These are phyloP conservation scores for Sesia apiformis DNA, from an alignment of 2,888 invertebrate genomes.

Conservation along the genomic window DNA sequence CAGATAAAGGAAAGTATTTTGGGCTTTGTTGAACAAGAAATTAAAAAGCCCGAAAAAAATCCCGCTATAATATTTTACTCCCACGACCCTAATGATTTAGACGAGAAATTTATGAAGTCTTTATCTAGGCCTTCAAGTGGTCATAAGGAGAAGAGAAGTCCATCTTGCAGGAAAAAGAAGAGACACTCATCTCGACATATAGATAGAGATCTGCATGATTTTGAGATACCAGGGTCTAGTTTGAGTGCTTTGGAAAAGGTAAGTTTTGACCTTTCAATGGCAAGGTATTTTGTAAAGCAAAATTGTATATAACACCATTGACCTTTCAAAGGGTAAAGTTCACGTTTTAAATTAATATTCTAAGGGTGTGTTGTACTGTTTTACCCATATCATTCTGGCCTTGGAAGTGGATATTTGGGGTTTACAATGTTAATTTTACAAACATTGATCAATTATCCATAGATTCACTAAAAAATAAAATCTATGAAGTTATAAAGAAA, in stretches of 20 bases:
- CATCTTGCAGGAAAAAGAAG: constrained; percentile 64
- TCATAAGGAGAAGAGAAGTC: constrained; percentile 65
- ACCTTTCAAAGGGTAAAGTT: too few relatives aligned
- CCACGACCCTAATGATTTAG: constrained; percentile 62
- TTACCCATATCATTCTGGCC: too few relatives aligned
- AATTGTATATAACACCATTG: too few relatives aligned
- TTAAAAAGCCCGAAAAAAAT: constrained; percentile 59
- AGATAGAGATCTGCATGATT: constrained; percentile 62
- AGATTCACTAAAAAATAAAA: too few relatives aligned
- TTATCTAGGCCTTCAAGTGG: constrained; percentile 63
- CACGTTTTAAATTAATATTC: too few relatives aligned
- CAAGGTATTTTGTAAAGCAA: too few relatives aligned
- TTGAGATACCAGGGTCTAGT: constrained; percentile 68
- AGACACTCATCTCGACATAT: constrained; percentile 59
- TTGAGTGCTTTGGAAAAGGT: constrained; percentile 68
- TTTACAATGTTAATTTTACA: too few relatives aligned
- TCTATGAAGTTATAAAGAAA: too few relatives aligned
- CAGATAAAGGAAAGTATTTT: constrained; percentile 69
- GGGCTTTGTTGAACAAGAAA: constrained; percentile 68
- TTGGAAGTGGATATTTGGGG: too few relatives aligned
- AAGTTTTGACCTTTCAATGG: constrained; percentile 1
- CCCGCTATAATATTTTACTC: constrained; percentile 68
- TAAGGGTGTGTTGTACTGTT: too few relatives aligned
- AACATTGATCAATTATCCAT: too few relatives aligned
- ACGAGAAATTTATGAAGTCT: constrained; percentile 59